phyloP scores from a whole-genome alignment of 2,888 invertebrate genomes.

The Hofmannophila pseudospretella region DNA sequence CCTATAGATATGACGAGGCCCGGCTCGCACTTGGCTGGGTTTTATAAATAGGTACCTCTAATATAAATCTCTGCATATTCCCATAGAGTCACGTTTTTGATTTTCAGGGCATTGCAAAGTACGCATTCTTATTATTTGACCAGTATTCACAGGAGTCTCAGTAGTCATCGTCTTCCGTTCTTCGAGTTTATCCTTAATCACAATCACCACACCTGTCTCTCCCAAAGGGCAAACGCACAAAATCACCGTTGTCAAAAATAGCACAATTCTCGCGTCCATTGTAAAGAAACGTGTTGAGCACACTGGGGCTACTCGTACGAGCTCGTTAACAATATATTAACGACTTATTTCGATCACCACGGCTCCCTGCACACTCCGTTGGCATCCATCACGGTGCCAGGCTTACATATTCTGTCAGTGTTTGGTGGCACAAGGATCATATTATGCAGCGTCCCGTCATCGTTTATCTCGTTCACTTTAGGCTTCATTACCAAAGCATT shows the following conservation, averaged over 20 bases:
- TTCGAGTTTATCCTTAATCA: conserved; percentile 28
- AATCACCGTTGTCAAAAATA: conserved; percentile 23
- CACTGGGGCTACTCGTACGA: conserved; percentile 43
- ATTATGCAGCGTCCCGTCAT: conserved; percentile 17
- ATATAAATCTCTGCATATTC: conserved; percentile 43
- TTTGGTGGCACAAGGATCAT: conserved; percentile 62
- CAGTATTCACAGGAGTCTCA: conserved; percentile 22
- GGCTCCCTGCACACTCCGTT: conserved; percentile 56
- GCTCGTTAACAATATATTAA: conserved; percentile 12
- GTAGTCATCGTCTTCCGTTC: conserved; percentile 18
- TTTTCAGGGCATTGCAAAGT: conserved; percentile 41
- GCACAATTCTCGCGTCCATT: conserved; percentile 35
- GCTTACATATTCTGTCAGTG: conserved; percentile 26
- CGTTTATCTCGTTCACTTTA: conserved; percentile 8
- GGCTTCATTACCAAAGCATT: conserved; percentile 18
- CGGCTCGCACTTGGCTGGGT: too few relatives aligned
- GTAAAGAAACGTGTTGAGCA: conserved; percentile 29
- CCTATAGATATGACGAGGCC: too few relatives aligned
- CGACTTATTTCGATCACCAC: conserved; percentile 36
- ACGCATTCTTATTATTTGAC: conserved; percentile 56
- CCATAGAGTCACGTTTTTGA: conserved; percentile 38
- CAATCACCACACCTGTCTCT: conserved; percentile 21
- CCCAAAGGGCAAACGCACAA: conserved; percentile 9
- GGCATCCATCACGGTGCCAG: conserved; percentile 37
- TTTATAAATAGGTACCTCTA: too few relatives aligned